phyloP scores from a whole-genome alignment of 2,797 vertebrate species.

The Miichthys miiuy region DNA sequence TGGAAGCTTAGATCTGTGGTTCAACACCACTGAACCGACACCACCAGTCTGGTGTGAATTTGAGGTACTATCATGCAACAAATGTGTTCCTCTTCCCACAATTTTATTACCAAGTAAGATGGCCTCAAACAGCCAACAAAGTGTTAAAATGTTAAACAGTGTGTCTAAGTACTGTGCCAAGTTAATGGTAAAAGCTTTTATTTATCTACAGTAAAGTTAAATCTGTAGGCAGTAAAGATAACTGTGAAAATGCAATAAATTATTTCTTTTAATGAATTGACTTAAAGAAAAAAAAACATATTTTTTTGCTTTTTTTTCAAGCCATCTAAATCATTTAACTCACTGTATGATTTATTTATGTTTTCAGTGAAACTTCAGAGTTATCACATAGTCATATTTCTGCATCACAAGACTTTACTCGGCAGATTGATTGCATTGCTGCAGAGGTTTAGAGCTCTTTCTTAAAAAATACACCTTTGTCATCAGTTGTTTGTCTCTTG shows the following conservation, averaged over 20 bases:
- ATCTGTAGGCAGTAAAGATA: not conserved
- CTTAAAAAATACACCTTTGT: conserved; percentile 37
- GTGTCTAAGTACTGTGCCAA: not conserved
- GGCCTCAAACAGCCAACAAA: not conserved
- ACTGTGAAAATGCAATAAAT: no score
- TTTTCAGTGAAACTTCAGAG: not conserved
- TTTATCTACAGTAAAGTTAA: not conserved
- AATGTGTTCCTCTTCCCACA: not conserved
- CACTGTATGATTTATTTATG: no score
- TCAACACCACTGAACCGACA: not conserved
- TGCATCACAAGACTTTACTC: not conserved
- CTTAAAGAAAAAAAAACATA: not conserved
- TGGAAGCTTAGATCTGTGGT: conserved; percentile 5
- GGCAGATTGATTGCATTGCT: conserved; percentile 15
- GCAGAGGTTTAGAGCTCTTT: conserved; percentile 13
- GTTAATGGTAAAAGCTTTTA: not conserved
- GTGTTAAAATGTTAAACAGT: not conserved
- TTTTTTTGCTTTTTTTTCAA: not conserved
- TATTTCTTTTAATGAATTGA: not conserved
- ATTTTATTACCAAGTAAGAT: not conserved
- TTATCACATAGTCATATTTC: not conserved
- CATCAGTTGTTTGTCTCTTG: conserved; percentile 61
- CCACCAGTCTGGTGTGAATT: not conserved
- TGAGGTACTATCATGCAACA: not conserved
- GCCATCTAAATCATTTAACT: not conserved